Evolutionary conservation across 2,888 invertebrate genomes (phyloP).

Genomic region (Syritta pipiens): DNA sequence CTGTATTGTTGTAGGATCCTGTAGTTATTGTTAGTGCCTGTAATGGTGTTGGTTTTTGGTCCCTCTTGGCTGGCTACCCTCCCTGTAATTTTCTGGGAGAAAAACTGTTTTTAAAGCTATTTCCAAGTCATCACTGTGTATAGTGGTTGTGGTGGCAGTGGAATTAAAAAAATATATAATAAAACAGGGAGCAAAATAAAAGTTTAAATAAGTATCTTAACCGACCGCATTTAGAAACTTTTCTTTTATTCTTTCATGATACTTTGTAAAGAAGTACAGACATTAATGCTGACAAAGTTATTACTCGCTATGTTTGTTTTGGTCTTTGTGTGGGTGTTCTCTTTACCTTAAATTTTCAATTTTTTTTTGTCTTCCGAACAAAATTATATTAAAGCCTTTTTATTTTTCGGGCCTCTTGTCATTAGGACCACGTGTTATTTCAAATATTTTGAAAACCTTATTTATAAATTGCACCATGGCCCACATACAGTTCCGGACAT

Average conservation of each 20-base stretch:
- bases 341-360: conserved; percentile 6
- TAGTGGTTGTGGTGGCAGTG: conserved; percentile 15
- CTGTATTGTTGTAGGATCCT: conserved; percentile 39
- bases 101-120: conserved; percentile 23
- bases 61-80: conserved; percentile 17
- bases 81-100: conserved; percentile 12
- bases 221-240: conserved; percentile 27
- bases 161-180: conserved; percentile 1
- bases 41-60: conserved; percentile 13
- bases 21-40: conserved; percentile 7
- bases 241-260: conserved; percentile 29
- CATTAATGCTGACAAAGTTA: conserved; percentile 44
- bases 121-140: conserved; percentile 26
- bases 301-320: conserved; percentile 33
- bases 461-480: no score
- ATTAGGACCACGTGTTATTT: no score
- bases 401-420: background rate
- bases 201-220: conserved; percentile 29
- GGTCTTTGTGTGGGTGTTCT: conserved; percentile 20
- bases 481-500: no score
- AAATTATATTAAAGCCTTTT: background rate
- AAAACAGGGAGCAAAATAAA: conserved; percentile 12
- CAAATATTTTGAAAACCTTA: no score
- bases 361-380: background rate
- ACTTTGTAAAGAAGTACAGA: conserved; percentile 36